A percentile compares a stretch with the other conserved stretches of the same genome.
Conservation (phyloP, 2,888 invertebrate species). For the Cantharis flavilabris region DNA sequence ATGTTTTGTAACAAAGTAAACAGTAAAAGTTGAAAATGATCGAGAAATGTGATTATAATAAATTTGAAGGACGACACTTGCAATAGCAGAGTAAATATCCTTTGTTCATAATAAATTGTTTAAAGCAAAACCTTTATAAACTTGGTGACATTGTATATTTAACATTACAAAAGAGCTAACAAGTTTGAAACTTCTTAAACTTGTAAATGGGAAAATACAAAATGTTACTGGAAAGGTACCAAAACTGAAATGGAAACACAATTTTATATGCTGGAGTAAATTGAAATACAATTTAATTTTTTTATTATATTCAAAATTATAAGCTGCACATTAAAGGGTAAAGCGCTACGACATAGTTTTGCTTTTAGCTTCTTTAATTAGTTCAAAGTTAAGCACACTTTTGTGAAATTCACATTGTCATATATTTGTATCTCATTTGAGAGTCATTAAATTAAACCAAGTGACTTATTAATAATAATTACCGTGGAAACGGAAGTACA, state of each 20-base stretch:
- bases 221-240: background rate
- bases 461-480: background rate
- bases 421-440: background rate
- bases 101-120: background rate
- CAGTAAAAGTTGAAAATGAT: background rate
- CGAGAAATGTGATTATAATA: background rate
- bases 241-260: background rate
- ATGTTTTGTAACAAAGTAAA: background rate
- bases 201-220: background rate
- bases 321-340: background rate
- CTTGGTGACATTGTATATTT: background rate
- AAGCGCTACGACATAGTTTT: background rate
- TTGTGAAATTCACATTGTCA: background rate
- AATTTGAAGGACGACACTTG: background rate
- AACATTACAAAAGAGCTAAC: constrained; percentile 2
- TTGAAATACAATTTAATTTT: background rate
- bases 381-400: background rate
- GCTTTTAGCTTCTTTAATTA: background rate
- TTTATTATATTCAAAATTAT: background rate
- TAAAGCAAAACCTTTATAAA: background rate
- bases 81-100: background rate
- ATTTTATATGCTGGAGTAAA: background rate
- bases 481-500: background rate
- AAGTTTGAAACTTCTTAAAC: constrained; percentile 1
- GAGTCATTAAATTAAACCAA: background rate